Percentiles rank a stretch among this genome's conserved stretches.
Conservation (phyloP, 2,797 vertebrate species). For the Todus mexicanus region DNA sequence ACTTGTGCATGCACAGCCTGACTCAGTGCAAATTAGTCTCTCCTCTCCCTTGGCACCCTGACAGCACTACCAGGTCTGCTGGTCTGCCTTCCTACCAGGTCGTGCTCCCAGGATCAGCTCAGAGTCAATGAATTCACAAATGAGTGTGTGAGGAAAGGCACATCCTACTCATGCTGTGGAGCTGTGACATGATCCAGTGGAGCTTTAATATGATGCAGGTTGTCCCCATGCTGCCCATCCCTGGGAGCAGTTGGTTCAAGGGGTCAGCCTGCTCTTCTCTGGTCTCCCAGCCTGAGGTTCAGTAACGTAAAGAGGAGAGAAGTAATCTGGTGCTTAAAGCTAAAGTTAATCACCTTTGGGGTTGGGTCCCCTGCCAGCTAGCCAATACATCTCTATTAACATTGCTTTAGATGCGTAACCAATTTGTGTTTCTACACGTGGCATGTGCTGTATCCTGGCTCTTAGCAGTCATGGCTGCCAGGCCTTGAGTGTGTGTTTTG, state of each 20-base stretch:
- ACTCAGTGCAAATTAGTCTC: neutral
- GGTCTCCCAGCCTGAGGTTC: neutral
- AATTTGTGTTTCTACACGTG: neutral
- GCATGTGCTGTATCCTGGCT: neutral
- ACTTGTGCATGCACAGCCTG: fast-evolving
- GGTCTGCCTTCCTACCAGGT: neutral
- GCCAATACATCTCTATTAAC: fast-evolving
- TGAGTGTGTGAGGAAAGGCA: neutral
- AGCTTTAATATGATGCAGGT: neutral
- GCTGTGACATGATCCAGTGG: neutral
- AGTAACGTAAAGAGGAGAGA: neutral
- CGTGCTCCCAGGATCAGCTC: neutral
- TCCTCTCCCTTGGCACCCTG: neutral
- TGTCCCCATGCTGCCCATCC: neutral
- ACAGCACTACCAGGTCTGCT: neutral
- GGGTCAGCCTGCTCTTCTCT: neutral
- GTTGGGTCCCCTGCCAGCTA: neutral
- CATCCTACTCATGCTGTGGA: neutral
- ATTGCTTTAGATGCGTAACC: neutral
- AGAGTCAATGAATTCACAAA: neutral
- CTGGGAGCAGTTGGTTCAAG: fast-evolving
- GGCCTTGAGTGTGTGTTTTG: neutral
- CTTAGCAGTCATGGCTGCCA: neutral
- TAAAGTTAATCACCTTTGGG: neutral
- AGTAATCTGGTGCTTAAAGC: neutral